Conservation (phyloP, 2,797 vertebrate species). For the Urocyon cinereoargenteus region DNA sequence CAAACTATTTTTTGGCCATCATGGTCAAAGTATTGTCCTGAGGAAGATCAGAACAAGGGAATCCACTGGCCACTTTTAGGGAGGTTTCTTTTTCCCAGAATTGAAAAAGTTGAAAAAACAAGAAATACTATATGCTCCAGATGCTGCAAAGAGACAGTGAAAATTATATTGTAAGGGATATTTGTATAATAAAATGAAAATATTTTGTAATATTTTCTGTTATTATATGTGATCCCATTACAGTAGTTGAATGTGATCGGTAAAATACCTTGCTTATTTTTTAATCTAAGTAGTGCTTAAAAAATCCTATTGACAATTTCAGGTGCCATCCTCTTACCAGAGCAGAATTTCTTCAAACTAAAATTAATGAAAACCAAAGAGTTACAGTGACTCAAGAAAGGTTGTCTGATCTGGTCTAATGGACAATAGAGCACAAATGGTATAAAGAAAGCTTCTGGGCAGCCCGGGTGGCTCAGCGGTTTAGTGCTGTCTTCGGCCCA, state of each 20-base stretch:
- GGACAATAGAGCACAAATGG: background rate
- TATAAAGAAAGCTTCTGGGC: too few species aligned
- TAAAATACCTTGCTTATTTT: background rate
- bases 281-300: background rate
- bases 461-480: too few species aligned
- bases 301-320: background rate
- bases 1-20: background rate
- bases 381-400: background rate
- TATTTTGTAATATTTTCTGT: slow-evolving; percentile 7
- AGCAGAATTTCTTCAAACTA: background rate
- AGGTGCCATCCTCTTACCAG: background rate
- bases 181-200: background rate
- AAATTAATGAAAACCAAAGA: background rate
- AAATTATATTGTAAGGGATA: background rate
- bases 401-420: background rate
- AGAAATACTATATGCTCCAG: background rate
- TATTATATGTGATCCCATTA: background rate
- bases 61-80: background rate
- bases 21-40: background rate
- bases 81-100: background rate
- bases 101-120: background rate
- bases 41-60: background rate
- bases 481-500: too few species aligned
- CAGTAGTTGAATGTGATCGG: background rate
- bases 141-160: background rate